A percentile compares a stretch with the other conserved stretches of the same genome.
These are phyloP conservation scores for Phrynocephalus versicolor DNA, from an alignment of 2,113 vertebrate species.

Conservation along the genomic window DNA sequence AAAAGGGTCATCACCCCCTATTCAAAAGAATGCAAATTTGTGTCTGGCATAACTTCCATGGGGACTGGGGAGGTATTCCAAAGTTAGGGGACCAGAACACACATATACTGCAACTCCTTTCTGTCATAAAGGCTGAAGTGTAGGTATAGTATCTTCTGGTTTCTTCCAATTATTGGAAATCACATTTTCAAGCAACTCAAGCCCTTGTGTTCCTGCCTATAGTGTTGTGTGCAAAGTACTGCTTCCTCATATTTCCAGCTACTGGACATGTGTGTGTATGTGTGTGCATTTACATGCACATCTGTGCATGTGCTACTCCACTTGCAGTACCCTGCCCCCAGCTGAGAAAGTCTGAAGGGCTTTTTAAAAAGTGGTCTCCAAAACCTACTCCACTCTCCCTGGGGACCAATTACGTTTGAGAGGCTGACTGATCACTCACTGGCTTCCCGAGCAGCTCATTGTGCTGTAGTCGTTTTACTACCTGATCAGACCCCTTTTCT, in stretches of 20 bases:
- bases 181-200: constrained; percentile 37
- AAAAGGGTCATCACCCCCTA: too few species aligned
- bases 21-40: too few species aligned
- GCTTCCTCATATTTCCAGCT: constrained; percentile 42
- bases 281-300: neutral
- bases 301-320: constrained; percentile 59
- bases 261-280: constrained; percentile 47
- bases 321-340: constrained; percentile 68
- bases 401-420: constrained; percentile 80
- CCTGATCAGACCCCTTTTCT: constrained; percentile 74
- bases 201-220: constrained; percentile 55
- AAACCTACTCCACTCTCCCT: constrained; percentile 72
- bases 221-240: constrained; percentile 43
- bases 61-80: too few species aligned
- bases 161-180: constrained; percentile 55
- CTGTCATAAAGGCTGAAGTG: constrained; percentile 34
- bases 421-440: constrained; percentile 71
- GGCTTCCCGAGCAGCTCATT: constrained; percentile 58
- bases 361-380: constrained; percentile 67
- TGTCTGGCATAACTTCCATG: too few species aligned
- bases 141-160: constrained; percentile 22
- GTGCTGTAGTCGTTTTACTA: constrained; percentile 71
- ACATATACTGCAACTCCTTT: too few species aligned
- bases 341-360: constrained; percentile 77
- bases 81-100: too few species aligned